Evolutionary conservation across 2,797 vertebrate species (phyloP).

Genomic region (Podarcis siculus): DNA sequence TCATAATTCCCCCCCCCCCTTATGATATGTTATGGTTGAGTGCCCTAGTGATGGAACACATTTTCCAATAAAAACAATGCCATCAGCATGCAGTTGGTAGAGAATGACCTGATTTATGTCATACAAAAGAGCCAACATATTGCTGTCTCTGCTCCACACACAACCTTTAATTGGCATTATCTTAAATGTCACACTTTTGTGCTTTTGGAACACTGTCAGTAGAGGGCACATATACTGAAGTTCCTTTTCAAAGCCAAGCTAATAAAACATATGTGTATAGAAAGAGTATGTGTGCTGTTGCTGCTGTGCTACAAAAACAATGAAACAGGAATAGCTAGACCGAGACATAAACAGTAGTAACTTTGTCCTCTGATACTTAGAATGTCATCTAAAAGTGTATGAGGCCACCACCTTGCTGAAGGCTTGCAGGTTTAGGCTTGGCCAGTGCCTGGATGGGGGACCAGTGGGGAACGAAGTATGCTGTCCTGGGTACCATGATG

Average conservation of each 20-base stretch:
- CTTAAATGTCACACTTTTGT: conserved; percentile 20
- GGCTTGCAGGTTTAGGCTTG: too few species aligned
- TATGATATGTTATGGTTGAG: conserved; percentile 3
- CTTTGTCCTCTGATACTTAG: not conserved
- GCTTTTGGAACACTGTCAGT: not conserved
- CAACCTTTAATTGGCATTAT: conserved; percentile 19
- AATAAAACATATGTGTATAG: not conserved
- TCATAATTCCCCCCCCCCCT: not conserved
- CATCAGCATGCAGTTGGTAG: not conserved
- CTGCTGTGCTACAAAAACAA: not conserved
- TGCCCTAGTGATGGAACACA: conserved; percentile 15
- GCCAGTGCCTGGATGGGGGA: too few species aligned
- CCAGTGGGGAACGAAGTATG: too few species aligned
- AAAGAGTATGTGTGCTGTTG: not conserved
- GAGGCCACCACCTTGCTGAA: too few species aligned
- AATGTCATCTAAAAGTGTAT: too few species aligned
- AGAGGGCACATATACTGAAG: not conserved
- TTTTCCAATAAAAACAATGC: conserved; percentile 19
- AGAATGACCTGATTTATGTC: conserved; percentile 6
- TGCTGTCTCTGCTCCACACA: not conserved
- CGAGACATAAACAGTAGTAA: not conserved
- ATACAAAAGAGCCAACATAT: not conserved
- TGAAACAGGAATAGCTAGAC: not conserved
- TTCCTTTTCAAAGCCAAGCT: not conserved
- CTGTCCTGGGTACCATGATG: too few species aligned